Conservation (phyloP, 2,888 invertebrate genomes). For the Phengaris alcon region DNA sequence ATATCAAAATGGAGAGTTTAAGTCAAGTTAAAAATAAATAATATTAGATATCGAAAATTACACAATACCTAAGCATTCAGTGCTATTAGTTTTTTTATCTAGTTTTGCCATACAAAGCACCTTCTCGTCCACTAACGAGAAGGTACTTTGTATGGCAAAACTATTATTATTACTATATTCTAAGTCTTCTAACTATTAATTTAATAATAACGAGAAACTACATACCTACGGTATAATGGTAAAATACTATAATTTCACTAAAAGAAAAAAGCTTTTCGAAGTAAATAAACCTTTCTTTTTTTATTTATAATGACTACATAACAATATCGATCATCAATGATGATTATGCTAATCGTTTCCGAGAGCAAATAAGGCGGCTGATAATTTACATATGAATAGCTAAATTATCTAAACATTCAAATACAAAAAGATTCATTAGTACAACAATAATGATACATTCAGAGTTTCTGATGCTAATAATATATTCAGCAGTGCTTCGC, state of each 20-base stretch:
- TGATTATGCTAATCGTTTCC: background rate
- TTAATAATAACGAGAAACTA: no score
- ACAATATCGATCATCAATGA: slow-evolving; percentile 7
- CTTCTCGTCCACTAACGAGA: no score
- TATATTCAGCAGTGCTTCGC: background rate
- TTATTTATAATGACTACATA: background rate
- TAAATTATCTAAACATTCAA: slow-evolving; percentile 20
- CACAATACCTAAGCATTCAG: background rate
- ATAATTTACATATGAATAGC: slow-evolving; percentile 19
- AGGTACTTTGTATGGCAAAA: background rate
- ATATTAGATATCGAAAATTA: no score
- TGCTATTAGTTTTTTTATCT: background rate
- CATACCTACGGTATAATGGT: no score
- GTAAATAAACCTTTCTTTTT: no score
- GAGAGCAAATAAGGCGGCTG: background rate
- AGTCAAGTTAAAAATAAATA: background rate
- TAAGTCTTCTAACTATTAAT: background rate
- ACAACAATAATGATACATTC: slow-evolving; percentile 4
- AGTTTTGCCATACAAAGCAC: no score
- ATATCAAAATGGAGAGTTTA: background rate
- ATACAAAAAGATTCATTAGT: slow-evolving; percentile 26
- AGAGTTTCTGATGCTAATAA: slow-evolving; percentile 5
- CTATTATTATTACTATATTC: background rate
- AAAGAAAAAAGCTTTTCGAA: no score
- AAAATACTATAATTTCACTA: no score